Evolutionary conservation across 2,888 invertebrate species (phyloP).

Genomic region (Bruchidius siliquastri): DNA sequence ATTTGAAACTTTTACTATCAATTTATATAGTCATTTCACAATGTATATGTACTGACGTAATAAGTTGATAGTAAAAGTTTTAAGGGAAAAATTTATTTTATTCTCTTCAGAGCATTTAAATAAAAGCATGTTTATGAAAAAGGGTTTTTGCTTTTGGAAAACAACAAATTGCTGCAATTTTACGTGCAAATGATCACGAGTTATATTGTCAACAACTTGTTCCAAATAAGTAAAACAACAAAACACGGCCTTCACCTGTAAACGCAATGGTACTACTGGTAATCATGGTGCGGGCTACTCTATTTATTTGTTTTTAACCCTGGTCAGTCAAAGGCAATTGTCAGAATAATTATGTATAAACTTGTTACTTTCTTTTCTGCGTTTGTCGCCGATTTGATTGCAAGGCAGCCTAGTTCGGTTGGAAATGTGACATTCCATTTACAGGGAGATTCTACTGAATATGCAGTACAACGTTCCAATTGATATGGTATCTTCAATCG

Average conservation of each 20-base stretch:
- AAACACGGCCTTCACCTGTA: background rate
- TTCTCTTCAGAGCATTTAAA: too few species aligned
- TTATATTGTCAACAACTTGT: background rate
- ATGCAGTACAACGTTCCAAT: background rate
- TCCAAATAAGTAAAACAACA: background rate
- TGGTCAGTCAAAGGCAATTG: background rate
- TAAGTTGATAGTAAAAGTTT: too few species aligned
- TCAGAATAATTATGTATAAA: background rate
- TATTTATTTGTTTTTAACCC: background rate
- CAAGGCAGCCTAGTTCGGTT: background rate
- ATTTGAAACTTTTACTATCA: too few species aligned
- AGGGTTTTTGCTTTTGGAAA: too few species aligned
- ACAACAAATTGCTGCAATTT: too few species aligned
- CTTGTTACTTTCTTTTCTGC: background rate
- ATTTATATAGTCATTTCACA: too few species aligned
- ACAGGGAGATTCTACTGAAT: background rate
- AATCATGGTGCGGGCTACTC: background rate
- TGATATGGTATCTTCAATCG: too few species aligned
- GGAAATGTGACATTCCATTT: background rate
- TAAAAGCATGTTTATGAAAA: too few species aligned
- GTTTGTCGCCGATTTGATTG: background rate
- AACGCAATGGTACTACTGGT: background rate
- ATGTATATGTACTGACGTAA: too few species aligned
- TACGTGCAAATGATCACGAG: background rate
- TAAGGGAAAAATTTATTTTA: too few species aligned